Percentiles rank a stretch among this genome's conserved stretches.
These are phyloP conservation scores for Oostethus manadensis DNA, from an alignment of 2,113 vertebrate species.

Conservation along the genomic window DNA sequence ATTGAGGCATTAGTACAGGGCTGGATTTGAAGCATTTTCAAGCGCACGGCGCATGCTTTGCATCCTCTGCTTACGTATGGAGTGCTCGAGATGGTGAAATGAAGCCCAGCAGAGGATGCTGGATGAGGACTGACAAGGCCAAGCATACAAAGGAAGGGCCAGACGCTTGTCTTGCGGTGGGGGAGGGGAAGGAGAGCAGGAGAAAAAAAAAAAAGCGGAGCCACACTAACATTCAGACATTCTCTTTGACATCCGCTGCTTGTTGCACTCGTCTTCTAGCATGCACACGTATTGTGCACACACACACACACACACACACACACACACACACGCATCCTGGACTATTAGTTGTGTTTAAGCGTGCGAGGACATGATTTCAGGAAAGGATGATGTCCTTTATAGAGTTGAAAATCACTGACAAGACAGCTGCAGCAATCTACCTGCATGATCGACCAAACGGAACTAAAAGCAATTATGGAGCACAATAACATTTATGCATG, in stretches of 20 bases:
- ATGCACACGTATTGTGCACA: too few species aligned
- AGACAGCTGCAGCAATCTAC: slow-evolving; percentile 65
- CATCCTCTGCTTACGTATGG: slow-evolving; percentile 7
- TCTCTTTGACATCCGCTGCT: slow-evolving; percentile 19
- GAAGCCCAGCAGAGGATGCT: slow-evolving; percentile 20
- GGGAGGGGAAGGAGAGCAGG: slow-evolving; percentile 30
- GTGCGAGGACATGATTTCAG: background rate
- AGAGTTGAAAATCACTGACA: slow-evolving; percentile 8
- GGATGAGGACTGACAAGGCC: slow-evolving; percentile 65
- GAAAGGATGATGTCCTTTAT: slow-evolving; percentile 3
- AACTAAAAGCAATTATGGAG: slow-evolving; percentile 91
- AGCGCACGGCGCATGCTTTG: background rate
- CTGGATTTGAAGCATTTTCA: background rate
- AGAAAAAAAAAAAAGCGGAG: slow-evolving; percentile 12
- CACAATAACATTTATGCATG: slow-evolving; percentile 85
- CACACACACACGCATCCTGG: background rate
- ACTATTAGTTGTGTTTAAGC: background rate
- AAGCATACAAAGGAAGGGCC: slow-evolving; percentile 58
- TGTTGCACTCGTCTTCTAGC: background rate
- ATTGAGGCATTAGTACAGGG: background rate
- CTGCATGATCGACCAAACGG: slow-evolving; percentile 87
- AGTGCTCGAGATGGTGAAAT: slow-evolving; percentile 22
- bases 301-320: background rate
- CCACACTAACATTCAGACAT: slow-evolving; percentile 22
- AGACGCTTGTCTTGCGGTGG: slow-evolving; percentile 37